Percentiles rank a stretch among this genome's conserved stretches.
Evolutionary conservation across 2,888 invertebrate species (phyloP).

Genomic region (Seira musarum): DNA sequence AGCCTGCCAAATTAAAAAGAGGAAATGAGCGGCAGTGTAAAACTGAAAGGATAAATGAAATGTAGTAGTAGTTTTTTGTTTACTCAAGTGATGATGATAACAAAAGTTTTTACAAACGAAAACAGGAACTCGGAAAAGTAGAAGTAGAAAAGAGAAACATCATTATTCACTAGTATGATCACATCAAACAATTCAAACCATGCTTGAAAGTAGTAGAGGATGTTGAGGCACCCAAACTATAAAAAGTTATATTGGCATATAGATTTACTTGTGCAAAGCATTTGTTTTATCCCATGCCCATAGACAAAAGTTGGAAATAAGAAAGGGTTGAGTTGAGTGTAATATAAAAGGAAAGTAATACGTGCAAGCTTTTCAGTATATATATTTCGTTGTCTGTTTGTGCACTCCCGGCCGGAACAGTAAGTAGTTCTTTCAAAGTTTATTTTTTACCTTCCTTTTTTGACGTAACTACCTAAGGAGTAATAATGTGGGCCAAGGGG

Average conservation of each 20-base stretch:
- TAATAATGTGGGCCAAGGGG: constrained; percentile 60
- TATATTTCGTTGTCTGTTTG: not conserved
- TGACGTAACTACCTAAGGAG: constrained; percentile 35
- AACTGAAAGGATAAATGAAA: not conserved
- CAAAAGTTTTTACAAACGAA: not conserved
- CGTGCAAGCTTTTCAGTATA: not conserved
- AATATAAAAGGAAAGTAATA: not conserved
- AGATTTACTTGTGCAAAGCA: too few species aligned
- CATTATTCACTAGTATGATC: too few species aligned
- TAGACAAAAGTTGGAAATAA: too few species aligned
- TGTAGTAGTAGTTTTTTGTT: constrained; percentile 40
- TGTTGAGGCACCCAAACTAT: too few species aligned
- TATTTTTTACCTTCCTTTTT: constrained; percentile 2
- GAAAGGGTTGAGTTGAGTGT: too few species aligned
- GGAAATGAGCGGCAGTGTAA: not conserved
- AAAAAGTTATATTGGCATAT: not conserved
- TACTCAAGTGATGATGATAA: constrained; percentile 45
- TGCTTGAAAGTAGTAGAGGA: too few species aligned
- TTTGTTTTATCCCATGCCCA: not conserved
- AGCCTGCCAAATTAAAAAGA: too few species aligned
- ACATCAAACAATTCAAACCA: too few species aligned
- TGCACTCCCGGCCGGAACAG: not conserved
- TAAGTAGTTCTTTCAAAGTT: not conserved
- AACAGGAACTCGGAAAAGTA: not conserved
- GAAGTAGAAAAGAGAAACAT: constrained; percentile 1